Evolutionary conservation across 2,888 invertebrate genomes (phyloP), one percentile per base, ranked within the genome.

Genomic region (Gryllus longicercus): DNA sequence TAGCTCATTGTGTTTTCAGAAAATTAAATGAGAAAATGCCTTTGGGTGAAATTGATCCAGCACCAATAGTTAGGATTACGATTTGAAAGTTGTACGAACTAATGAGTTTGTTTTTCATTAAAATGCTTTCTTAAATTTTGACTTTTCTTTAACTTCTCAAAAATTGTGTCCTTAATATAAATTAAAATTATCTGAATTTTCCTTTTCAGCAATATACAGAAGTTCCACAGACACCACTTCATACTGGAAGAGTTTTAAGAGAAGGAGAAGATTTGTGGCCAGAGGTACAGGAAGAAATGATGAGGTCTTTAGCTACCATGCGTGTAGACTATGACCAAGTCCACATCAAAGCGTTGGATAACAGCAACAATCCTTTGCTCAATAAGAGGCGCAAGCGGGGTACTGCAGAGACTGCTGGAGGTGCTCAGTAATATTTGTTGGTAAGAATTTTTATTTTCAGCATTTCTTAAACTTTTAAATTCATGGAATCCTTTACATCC

Each of bases 271-370:
- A 96, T 84, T 92, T 94, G 80, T 99, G 99, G 99, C 95, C 95
- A 1, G 98, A 99, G 85, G 97, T 99, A 10, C 98, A 98, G 88
- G 99, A 99, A 87, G 99, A 99, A 89, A 98, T 99, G 98, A 98
- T 96, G 2, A 92, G 97, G 83, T 98, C 98, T 0, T 88, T 99
- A 83, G 98, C 98, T 76, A 97, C 98, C 79, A 99, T 99, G 99
- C 90, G 99, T 79, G 98, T 99, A 12, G 98, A 98, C 87, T 97
- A 97, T 87, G 98, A 99, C 87, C 91, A 94, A 91, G 93, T 96
- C 81, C 95, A 95, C 88, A 95, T 99, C 82, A 99, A 99, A 88
- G 93, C 95, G 11, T 88, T 99, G 84, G 96, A 96, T 84, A 93
- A 95, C 85, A 95, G 97, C 81, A 98, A 97, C 87, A 99, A 99